Conservation (phyloP, 2,888 invertebrate genomes). For the Therioaphis trifolii region DNA sequence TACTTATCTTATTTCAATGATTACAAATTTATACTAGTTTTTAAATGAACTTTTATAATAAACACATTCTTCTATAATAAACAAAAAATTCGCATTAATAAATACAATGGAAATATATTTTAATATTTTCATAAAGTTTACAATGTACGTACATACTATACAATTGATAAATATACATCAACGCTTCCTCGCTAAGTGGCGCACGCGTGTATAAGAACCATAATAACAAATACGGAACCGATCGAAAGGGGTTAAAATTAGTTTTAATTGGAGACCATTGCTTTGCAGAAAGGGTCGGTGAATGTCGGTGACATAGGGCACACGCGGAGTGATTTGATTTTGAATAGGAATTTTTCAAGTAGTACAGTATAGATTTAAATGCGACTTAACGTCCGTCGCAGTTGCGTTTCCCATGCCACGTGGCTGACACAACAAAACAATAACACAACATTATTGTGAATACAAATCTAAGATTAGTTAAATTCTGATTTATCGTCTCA, state of each 20-base stretch:
- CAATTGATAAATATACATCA: no score
- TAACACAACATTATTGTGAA: slow-evolving; percentile 45
- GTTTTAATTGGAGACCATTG: slow-evolving; percentile 57
- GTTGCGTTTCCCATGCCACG: slow-evolving; percentile 44
- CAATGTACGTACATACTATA: no score
- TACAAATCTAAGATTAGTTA: slow-evolving; percentile 57
- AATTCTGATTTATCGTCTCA: slow-evolving; percentile 47
- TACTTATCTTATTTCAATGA: no score
- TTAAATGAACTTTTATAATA: no score
- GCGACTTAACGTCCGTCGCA: slow-evolving; percentile 61
- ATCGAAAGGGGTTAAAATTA: slow-evolving; percentile 51
- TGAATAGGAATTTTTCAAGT: slow-evolving; percentile 59
- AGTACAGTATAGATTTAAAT: slow-evolving; percentile 48
- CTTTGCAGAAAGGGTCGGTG: slow-evolving; percentile 30
- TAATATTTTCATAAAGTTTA: no score
- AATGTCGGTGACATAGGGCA: slow-evolving; percentile 58
- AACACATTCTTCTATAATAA: no score
- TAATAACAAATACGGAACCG: no score
- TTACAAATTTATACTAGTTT: no score
- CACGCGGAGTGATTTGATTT: slow-evolving; percentile 43
- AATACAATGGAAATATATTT: no score
- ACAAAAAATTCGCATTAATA: no score
- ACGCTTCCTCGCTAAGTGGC: no score
- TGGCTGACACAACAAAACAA: slow-evolving; percentile 52
- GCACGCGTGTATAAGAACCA: no score